These are phyloP conservation scores for Euzophera pinguis DNA, from an alignment of 2,888 invertebrate genomes.

Conservation along the genomic window DNA sequence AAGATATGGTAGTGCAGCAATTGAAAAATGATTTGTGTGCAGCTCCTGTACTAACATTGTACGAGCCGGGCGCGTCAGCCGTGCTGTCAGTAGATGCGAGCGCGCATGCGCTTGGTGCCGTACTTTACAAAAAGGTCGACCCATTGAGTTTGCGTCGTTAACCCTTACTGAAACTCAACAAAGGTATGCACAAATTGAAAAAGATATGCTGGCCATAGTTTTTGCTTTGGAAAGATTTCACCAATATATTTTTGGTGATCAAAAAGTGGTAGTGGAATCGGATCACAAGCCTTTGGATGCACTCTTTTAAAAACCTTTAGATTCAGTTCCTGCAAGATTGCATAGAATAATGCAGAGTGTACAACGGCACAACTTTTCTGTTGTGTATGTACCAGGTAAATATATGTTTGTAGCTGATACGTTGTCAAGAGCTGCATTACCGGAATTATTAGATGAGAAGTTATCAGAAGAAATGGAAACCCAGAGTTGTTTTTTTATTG, in stretches of 20 bases:
- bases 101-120: slow-evolving; percentile 19
- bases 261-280: neutral
- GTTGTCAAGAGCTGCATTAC: neutral
- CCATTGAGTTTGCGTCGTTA: slow-evolving; percentile 20
- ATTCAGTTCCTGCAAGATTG: neutral
- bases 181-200: slow-evolving; percentile 22
- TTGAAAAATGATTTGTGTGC: neutral
- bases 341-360: slow-evolving; percentile 1
- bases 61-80: neutral
- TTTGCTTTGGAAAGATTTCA: neutral
- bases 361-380: neutral
- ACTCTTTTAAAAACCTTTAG: neutral
- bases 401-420: neutral
- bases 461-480: neutral
- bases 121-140: slow-evolving; percentile 22
- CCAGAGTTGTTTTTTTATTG: neutral
- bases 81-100: neutral
- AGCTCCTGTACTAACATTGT: neutral
- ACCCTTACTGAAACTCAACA: slow-evolving; percentile 10
- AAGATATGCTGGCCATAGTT: slow-evolving; percentile 11
- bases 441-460: neutral
- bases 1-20: neutral
- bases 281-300: slow-evolving; percentile 5
- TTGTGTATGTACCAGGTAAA: neutral
- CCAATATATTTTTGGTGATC: neutral